Evolutionary conservation across 2,113 vertebrate genomes (phyloP).

Genomic region (Cephalopholis sonnerati): DNA sequence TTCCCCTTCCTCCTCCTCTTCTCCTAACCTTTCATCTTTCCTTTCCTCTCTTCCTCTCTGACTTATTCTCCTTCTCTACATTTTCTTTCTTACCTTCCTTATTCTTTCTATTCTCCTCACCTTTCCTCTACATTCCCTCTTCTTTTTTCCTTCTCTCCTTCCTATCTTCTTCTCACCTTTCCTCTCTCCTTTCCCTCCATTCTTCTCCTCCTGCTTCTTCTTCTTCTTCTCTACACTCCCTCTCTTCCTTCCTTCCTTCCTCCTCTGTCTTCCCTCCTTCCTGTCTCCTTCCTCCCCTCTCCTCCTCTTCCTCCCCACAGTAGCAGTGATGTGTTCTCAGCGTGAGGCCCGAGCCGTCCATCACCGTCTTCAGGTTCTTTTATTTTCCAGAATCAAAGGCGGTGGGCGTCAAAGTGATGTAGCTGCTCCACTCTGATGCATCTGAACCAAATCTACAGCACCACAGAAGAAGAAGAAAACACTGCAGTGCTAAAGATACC

Average conservation of each 20-base stretch:
- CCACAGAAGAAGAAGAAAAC: slow-evolving; percentile 29
- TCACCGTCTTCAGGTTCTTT: neutral
- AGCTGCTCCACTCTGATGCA: slow-evolving; percentile 4
- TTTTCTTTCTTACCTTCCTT: neutral
- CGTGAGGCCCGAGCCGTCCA: too few species aligned
- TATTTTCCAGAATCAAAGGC: neutral
- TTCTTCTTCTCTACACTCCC: too few species aligned
- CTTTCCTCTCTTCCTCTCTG: too few species aligned
- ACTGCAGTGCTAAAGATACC: slow-evolving; percentile 43
- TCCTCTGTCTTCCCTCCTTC: neutral
- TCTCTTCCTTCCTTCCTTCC: neutral
- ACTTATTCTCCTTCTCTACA: too few species aligned
- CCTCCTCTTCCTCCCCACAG: neutral
- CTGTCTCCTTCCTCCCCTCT: neutral
- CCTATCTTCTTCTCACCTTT: too few species aligned
- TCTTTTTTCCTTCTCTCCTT: too few species aligned
- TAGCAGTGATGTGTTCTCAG: too few species aligned
- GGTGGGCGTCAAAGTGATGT: slow-evolving; percentile 18
- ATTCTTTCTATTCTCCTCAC: accelerated
- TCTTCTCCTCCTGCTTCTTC: too few species aligned
- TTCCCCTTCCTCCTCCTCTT: too few species aligned
- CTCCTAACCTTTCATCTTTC: too few species aligned
- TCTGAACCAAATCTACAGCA: neutral
- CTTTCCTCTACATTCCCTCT: too few species aligned
- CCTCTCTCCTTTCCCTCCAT: too few species aligned